phyloP scores from a whole-genome alignment of 2,888 invertebrate genomes.

The Itoplectis maculator region DNA sequence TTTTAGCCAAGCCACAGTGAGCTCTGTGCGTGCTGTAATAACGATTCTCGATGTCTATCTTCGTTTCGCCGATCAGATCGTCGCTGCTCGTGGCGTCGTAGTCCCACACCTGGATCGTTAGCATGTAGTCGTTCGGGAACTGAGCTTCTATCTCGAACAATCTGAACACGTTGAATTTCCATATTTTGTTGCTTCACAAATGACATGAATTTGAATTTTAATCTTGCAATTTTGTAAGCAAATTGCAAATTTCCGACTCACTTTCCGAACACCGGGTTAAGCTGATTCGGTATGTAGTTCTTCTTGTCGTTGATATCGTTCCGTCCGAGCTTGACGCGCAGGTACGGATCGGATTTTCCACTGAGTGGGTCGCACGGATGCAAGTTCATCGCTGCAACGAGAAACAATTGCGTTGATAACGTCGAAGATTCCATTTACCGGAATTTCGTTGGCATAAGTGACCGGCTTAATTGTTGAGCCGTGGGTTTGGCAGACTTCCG shows the following conservation, averaged over 20 bases:
- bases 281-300: conserved; percentile 89
- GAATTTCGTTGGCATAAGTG: conserved; percentile 33
- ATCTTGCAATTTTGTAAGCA: not conserved
- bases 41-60: conserved; percentile 94
- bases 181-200: no score
- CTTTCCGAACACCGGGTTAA: conserved; percentile 94
- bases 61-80: conserved; percentile 93
- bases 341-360: conserved; percentile 92
- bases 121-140: conserved; percentile 91
- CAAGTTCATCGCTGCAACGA: conserved; percentile 87
- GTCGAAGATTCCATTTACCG: conserved; percentile 41
- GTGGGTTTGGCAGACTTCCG: conserved; percentile 26
- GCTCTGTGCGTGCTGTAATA: conserved; percentile 93
- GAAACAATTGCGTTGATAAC: conserved; percentile 36
- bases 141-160: conserved; percentile 90
- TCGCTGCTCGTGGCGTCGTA: conserved; percentile 89
- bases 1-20: conserved; percentile 90
- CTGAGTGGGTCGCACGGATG: conserved; percentile 88
- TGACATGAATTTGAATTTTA: not conserved
- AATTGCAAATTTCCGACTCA: conserved; percentile 79
- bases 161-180: conserved; percentile 83
- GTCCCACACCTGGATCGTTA: conserved; percentile 91
- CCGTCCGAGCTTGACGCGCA: conserved; percentile 89
- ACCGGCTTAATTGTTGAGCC: conserved; percentile 19
- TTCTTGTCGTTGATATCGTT: conserved; percentile 89